phyloP scores from a whole-genome alignment of 2,113 vertebrate species.

The Macheiramphus alcinus region DNA sequence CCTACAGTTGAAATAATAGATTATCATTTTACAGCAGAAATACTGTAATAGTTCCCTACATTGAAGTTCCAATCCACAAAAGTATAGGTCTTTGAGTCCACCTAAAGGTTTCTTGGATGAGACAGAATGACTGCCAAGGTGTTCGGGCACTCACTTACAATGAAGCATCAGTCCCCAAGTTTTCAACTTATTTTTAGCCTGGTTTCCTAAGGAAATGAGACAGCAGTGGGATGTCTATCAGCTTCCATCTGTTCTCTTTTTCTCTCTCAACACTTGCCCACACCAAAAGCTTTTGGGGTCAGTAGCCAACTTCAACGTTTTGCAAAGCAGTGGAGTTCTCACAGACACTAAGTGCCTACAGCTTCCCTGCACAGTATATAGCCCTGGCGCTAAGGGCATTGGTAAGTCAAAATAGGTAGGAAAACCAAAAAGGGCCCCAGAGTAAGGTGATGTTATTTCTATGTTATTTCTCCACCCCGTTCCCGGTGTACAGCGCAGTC shows the following conservation, averaged over 20 bases:
- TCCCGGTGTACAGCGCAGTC: background rate
- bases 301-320: background rate
- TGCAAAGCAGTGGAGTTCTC: conserved; percentile 9
- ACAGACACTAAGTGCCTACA: background rate
- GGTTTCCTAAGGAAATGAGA: conserved; percentile 40
- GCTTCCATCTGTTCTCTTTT: conserved; percentile 37
- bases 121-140: background rate
- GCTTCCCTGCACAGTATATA: background rate
- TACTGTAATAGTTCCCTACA: background rate
- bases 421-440: background rate
- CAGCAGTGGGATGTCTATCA: conserved; percentile 39
- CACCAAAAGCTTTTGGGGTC: conserved; percentile 28
- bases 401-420: background rate
- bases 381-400: background rate
- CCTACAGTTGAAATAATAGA: background rate
- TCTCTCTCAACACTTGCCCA: conserved; percentile 23
- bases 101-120: background rate
- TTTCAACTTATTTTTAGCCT: conserved; percentile 20
- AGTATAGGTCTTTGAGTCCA: background rate
- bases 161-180: background rate
- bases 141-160: background rate
- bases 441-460: background rate
- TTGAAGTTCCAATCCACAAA: background rate
- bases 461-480: background rate
- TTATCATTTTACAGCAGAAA: background rate